Evolutionary conservation across 35 echinoderm and acorn worm species (phyloP), one percentile per base, ranked within the genome.

Genomic region (Holothuria glaberrima): DNA sequence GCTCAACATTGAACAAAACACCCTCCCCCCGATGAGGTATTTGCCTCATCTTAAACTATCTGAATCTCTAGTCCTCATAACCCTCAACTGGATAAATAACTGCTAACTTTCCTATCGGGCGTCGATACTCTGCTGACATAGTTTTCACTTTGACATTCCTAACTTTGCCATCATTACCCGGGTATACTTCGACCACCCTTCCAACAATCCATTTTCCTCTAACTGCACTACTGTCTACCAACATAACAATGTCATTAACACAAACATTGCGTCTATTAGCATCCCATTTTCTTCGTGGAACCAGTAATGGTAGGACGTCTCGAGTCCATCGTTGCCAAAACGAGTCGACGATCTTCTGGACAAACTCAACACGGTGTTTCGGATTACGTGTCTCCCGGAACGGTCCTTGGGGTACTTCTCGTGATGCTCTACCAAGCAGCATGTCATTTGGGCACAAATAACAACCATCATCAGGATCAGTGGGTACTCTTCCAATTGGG

Each of bases 21-120:
- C 10, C 44, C 44, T 46, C 44, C 44, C 44, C 44, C 44, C 44
- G 44, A 46, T 46, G 21, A 28, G 44, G n/a, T 21, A 30, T 46
- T 22, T 32, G 10, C 25, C 32, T 54, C 48, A 46, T 35, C 29
- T 68, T n/a, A 66, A 16, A 5, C 22, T 17, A 10, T 88, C 35
- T 24, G 65, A 34, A 12, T 71, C 5, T 17, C 61, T 94, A 46
- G 19, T 90, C 79, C 7, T 91, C 70, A 83, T 95, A 95, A 21
- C 94, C 90, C 86, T 95, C 90, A 48, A 75, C 84, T 76, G 75
- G 94, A 52, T 92, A 92, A 24, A 92, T 88, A n/a, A 95, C 90
- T 21, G 74, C 85, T 38, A 92, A 17, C 57, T 95, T 92, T 5
- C 59, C 58, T n/a, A 92, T 80, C 41, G 94, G 90, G 75, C 90